Percentiles rank a stretch among this genome's conserved stretches.
Conservation (phyloP, 2,888 invertebrate species). For the Sipunculus nudus region DNA sequence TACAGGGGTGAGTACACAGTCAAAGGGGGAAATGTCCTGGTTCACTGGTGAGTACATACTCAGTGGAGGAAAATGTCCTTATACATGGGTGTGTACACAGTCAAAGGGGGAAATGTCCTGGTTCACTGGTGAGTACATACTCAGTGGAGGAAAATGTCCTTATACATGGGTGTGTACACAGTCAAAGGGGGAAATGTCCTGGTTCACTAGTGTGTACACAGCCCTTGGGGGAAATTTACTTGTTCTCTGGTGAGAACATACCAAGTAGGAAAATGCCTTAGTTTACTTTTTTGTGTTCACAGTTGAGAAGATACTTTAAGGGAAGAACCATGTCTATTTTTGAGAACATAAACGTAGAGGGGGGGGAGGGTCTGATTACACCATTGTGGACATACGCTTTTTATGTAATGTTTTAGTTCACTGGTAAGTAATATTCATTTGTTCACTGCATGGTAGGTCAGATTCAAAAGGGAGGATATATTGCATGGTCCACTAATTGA, state of each 20-base stretch:
- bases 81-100: slow-evolving; percentile 74
- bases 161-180: slow-evolving; percentile 74
- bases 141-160: not conserved
- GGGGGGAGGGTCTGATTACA: no score
- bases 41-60: slow-evolving; percentile 82
- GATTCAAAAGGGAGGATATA: no score
- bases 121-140: slow-evolving; percentile 84
- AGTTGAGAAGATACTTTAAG: slow-evolving; percentile 77
- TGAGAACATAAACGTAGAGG: not conserved
- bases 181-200: slow-evolving; percentile 85
- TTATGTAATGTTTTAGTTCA: no score
- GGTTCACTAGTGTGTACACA: slow-evolving; percentile 83
- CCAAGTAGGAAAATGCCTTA: slow-evolving; percentile 84
- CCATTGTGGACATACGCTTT: no score
- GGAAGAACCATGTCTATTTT: not conserved
- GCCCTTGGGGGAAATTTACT: not conserved
- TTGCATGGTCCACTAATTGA: no score
- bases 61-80: not conserved
- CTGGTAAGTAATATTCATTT: no score
- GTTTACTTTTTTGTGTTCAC: slow-evolving; percentile 73
- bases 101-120: slow-evolving; percentile 84
- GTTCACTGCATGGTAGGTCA: no score
- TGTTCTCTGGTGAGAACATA: slow-evolving; percentile 74
- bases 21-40: slow-evolving; percentile 84
- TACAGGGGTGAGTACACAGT: slow-evolving; percentile 77